Evolutionary conservation across 64 coral and sea anemone genomes (phyloP).

Genomic region (Montipora sp.): DNA sequence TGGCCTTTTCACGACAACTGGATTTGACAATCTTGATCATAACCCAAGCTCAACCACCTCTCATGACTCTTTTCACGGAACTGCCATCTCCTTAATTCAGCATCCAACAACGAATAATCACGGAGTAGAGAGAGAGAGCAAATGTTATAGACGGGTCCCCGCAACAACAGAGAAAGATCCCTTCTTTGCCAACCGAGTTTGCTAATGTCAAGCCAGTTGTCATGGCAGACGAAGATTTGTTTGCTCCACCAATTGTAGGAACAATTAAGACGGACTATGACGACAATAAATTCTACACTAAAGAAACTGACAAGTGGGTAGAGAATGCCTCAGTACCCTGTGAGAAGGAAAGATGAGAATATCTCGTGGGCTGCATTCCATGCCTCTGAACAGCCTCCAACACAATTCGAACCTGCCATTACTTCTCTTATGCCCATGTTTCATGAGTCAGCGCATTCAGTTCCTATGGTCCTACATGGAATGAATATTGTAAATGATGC

Average conservation of each 20-base stretch:
- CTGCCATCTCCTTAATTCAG: background rate
- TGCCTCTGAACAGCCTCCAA: constrained; percentile 8
- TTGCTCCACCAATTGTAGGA: constrained; percentile 21
- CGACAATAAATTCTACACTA: constrained; percentile 27
- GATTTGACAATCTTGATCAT: constrained; percentile 1
- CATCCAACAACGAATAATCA: background rate
- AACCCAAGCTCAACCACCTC: background rate
- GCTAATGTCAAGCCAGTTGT: constrained; percentile 17
- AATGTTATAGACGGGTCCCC: constrained; percentile 28
- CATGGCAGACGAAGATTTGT: constrained; percentile 28
- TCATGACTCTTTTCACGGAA: background rate
- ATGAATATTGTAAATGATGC: constrained; percentile 24
- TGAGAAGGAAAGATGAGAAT: constrained; percentile 15
- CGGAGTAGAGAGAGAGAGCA: constrained; percentile 9
- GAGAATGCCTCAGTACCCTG: constrained; percentile 6
- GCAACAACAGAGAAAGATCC: background rate
- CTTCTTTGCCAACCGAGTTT: constrained; percentile 21
- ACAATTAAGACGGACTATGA: constrained; percentile 17
- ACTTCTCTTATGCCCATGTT: constrained; percentile 43
- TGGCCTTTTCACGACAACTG: background rate
- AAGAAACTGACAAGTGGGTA: background rate
- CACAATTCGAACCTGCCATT: constrained; percentile 16
- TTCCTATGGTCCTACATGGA: background rate
- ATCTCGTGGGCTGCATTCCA: constrained; percentile 39
- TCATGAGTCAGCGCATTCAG: background rate